Evolutionary conservation across 23 tunicate species (phyloP).

Genomic region (Ascidia mentula): DNA sequence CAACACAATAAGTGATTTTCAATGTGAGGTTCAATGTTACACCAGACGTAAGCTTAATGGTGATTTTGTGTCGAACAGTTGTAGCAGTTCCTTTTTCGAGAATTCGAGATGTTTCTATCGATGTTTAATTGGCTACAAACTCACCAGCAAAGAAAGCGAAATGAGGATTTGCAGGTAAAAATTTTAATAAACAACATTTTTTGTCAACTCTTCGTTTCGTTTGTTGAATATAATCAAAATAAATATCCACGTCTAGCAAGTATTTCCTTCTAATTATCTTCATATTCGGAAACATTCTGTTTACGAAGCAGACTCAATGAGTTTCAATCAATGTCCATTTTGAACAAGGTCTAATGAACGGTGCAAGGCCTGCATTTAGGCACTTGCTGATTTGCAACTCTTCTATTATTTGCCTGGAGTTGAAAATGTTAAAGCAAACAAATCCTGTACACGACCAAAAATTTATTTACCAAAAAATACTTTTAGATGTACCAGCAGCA

Average conservation of each 20-base stretch:
- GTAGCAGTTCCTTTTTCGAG: neutral
- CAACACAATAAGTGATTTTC: too few species aligned
- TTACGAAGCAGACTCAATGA: neutral
- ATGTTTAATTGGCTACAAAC: neutral
- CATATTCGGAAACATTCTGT: neutral
- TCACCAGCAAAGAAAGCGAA: neutral
- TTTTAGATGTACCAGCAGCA: neutral
- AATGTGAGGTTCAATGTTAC: too few species aligned
- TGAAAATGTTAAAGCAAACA: too few species aligned
- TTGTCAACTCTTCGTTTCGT: neutral
- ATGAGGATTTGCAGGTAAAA: neutral
- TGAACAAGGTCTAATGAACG: too few species aligned
- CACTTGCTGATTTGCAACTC: too few species aligned
- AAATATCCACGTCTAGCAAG: neutral
- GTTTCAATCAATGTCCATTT: too few species aligned
- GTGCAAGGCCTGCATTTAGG: too few species aligned
- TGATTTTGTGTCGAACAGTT: neutral
- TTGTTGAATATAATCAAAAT: neutral
- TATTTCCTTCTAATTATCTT: too few species aligned
- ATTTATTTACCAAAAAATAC: too few species aligned
- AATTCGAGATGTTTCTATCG: neutral
- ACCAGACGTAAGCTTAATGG: too few species aligned
- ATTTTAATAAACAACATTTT: neutral
- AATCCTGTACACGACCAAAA: too few species aligned
- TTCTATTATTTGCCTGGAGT: too few species aligned